Base-by-base conservation (phyloP, 1,140 invertebrate genomes). In the Mesaphorura yosii region DNA sequence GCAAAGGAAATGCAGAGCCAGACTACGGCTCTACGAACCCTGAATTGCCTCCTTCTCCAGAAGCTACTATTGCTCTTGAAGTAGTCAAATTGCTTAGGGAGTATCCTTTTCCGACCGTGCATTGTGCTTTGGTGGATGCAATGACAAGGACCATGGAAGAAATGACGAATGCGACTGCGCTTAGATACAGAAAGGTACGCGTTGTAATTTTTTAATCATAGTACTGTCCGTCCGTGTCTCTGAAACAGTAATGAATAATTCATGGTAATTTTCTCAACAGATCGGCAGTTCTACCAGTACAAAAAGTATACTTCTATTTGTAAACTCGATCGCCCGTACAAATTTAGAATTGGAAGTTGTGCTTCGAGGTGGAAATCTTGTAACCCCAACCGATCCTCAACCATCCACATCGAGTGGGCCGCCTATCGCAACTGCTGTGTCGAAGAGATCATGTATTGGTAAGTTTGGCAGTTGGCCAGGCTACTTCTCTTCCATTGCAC, bases 311-410 rank as follows among this genome's bases (percentile, higher is more conserved):
- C 83, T 91, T 64, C 75, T 90, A 31, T 93, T 93, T 71, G 82
- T 93, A 22, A 86, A 82, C 56, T 94, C 89, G 20, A 83, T 95
- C 37, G 87, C 88, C 19, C 77, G 91, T 58, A 92, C 87, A 25
- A 94, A 95, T 74, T 73, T 95, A 34, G 90, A 95, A 74, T 78
- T 92, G 46, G 90, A 95, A 72, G 73, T 95, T 34, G 80, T 89
- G 29, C 86, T 90, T 66, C 77, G 86, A 34, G 84, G 83, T 29
- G 87, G 86, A n/a, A 78, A 77, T 1, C 71, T 91, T 10, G 79
- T 57, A 6, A 41, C 47, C 19, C 57, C 27, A 41, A 59, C 45
- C 51, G 63, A 58, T 45, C 59, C 54, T 27, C 61, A 57, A 28
- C 66, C 70, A 42, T 69, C 72, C 48, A 67, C 71, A 7, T 72